Conservation (phyloP, 2,888 invertebrate species). For the Coelinius sp. region DNA sequence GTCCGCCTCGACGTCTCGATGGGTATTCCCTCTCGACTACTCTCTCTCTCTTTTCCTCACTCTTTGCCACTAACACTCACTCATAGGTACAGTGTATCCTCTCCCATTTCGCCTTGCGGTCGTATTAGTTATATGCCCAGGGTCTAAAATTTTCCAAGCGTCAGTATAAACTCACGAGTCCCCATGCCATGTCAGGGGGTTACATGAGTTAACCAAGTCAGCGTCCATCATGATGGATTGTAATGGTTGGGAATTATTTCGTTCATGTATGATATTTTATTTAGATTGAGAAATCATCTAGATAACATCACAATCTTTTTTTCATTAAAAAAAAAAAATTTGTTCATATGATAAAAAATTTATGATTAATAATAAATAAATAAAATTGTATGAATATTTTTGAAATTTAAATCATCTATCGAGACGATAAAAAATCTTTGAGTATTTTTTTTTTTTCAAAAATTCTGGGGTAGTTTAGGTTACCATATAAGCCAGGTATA, state of each 20-base stretch:
- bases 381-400: too few species aligned
- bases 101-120: conserved; percentile 1
- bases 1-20: conserved; percentile 19
- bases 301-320: too few species aligned
- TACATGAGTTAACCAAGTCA: not conserved
- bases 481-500: not conserved
- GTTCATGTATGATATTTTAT: too few species aligned
- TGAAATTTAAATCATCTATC: too few species aligned
- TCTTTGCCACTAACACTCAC: not conserved
- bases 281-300: too few species aligned
- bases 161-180: conserved; percentile 43
- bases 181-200: conserved; percentile 16
- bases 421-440: too few species aligned
- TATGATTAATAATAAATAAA: too few species aligned
- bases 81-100: not conserved
- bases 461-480: conserved; percentile 55
- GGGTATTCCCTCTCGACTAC: conserved; percentile 2
- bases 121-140: not conserved
- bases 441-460: too few species aligned
- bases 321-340: too few species aligned
- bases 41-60: not conserved
- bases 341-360: too few species aligned
- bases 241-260: too few species aligned
- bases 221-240: too few species aligned
- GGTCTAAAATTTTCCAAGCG: conserved; percentile 44